Evolutionary conservation across 2,113 vertebrate genomes (phyloP).

Genomic region (Gymnocephalus cernua): DNA sequence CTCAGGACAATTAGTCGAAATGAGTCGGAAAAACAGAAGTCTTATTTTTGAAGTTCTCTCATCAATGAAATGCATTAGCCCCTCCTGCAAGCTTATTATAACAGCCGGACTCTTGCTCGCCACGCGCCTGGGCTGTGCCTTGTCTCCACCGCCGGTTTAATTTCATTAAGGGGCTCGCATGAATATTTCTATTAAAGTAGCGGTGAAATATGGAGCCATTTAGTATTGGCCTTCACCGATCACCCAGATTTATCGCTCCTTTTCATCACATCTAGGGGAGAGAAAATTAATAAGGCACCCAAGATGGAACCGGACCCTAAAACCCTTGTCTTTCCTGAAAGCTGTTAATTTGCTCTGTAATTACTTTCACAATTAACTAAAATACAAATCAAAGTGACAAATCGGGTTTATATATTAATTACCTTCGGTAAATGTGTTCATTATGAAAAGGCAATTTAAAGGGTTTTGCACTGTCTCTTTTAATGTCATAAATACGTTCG

Average conservation of each 20-base stretch:
- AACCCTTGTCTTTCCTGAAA: slow-evolving; percentile 94
- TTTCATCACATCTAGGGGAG: slow-evolving; percentile 97
- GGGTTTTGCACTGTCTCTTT: slow-evolving; percentile 89
- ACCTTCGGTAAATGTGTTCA: slow-evolving; percentile 94
- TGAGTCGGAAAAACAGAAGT: neutral
- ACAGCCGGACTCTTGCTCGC: slow-evolving; percentile 37
- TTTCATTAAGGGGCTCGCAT: slow-evolving; percentile 98
- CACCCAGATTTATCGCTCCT: slow-evolving; percentile 98
- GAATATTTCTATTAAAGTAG: slow-evolving; percentile 99
- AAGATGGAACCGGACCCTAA: slow-evolving; percentile 92
- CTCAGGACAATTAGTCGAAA: slow-evolving; percentile 16
- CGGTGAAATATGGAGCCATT: slow-evolving; percentile 99
- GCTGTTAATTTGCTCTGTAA: slow-evolving; percentile 97
- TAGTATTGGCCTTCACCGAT: slow-evolving; percentile 98
- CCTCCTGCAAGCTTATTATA: slow-evolving; percentile 33
- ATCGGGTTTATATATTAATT: slow-evolving; percentile 99
- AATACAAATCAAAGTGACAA: slow-evolving; percentile 99
- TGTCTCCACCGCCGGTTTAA: slow-evolving; percentile 91
- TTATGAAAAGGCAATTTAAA: slow-evolving; percentile 97
- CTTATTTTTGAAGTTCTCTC: slow-evolving; percentile 32
- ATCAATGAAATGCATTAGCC: slow-evolving; percentile 26
- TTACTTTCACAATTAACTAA: slow-evolving; percentile 99
- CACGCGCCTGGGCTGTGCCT: slow-evolving; percentile 29
- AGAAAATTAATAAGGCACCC: slow-evolving; percentile 96
- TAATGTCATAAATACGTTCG: slow-evolving; percentile 90